Conservation (phyloP, 2,113 vertebrate genomes). For the Pterocles orientalis region DNA sequence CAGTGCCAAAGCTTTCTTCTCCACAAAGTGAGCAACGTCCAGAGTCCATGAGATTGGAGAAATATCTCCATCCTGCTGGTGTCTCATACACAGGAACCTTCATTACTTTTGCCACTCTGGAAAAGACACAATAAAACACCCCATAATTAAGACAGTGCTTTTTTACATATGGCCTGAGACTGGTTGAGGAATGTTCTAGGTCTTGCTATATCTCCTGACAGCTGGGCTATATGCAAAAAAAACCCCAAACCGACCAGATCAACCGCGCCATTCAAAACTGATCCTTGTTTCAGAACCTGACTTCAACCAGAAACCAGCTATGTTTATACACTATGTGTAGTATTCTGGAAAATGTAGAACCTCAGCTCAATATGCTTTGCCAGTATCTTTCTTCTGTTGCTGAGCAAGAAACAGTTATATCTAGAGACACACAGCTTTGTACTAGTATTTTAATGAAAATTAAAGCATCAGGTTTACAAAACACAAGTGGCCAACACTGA, state of each 20-base stretch:
- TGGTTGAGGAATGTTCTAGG: neutral
- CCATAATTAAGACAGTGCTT: fast-evolving
- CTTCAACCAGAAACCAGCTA: neutral
- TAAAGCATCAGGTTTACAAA: neutral
- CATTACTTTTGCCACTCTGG: slow-evolving; percentile 94
- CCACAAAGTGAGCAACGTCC: slow-evolving; percentile 96
- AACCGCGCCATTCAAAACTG: neutral
- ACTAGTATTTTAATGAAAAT: neutral
- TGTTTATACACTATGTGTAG: neutral
- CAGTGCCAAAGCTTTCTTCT: slow-evolving; percentile 98
- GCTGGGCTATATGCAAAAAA: neutral
- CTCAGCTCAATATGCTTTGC: neutral
- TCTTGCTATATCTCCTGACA: neutral
- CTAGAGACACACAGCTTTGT: neutral
- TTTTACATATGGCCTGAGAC: neutral
- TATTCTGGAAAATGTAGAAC: neutral
- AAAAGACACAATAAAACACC: slow-evolving; percentile 29
- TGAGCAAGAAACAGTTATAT: neutral
- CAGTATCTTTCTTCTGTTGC: neutral
- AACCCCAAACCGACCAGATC: neutral
- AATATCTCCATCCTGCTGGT: slow-evolving; percentile 95
- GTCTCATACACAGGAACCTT: slow-evolving; percentile 98
- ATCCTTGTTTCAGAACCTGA: neutral
- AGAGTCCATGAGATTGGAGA: slow-evolving; percentile 97
- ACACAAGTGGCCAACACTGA: neutral